Evolutionary conservation across 2,113 vertebrate species (phyloP), one percentile per base, ranked within the genome.

Genomic region (Motacilla tschutschensis): DNA sequence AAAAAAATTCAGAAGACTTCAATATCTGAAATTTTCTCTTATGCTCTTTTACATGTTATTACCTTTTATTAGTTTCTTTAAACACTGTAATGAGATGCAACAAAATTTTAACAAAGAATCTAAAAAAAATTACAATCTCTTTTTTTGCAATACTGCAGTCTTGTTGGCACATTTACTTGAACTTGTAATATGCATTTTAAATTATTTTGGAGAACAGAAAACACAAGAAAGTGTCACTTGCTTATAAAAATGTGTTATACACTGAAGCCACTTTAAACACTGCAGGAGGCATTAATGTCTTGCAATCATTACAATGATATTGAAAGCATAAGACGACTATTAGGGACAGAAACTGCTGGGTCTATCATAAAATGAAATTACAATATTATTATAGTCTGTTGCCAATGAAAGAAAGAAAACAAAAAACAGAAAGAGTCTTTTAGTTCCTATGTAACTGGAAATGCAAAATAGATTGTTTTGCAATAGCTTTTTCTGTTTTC

Each of bases 21-120:
- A 62, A 36, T 92, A 95, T 90, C 88, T 95, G 76, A 94, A 94
- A 50, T 55, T 91, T 95, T 93, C 66, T 79, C 26, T 71, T 75
- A 67, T 19, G 12, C 14, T 63, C 66, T 86, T 90, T 94, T 70
- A 74, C 8, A 74, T 87, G 58, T 90, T 75, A 79, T 10, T 51
- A 75, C 8, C 17, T 79, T 83, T 93, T 84, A 58, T 88, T 87
- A 62, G 21, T 55, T 74, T 66, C 9, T 75, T 75, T 85, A 76
- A 75, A 87, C 8, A 58, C 13, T 74, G 12, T n/a, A 83, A 29
- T 47, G 17, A 19, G 22, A 57, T 48, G 12, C n/a, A 89, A 71
- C 4, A 82, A 31, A 79, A 92, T 36, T 91, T 92, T 75, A 62
- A 92, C 38, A 57, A 64, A 44, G 5, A 55, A 43, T 57, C 8